Conservation (phyloP, 1,140 invertebrate species). For the Bombus consobrinus region DNA sequence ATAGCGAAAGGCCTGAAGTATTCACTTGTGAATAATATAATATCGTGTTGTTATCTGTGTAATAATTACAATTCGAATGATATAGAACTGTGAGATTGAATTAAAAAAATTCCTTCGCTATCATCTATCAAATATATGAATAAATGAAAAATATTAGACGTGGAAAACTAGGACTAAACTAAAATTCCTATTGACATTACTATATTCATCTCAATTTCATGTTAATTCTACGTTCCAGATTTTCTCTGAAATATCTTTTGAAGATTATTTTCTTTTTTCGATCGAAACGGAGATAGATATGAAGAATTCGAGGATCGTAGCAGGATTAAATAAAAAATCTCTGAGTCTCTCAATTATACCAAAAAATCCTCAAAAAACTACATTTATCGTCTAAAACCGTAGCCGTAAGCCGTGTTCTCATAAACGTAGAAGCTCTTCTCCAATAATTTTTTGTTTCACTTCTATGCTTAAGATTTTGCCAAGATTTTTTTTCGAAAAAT, state of each 20-base stretch:
- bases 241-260: background rate
- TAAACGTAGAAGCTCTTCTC: too few relatives aligned
- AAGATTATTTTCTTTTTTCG: background rate
- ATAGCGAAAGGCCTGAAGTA: background rate
- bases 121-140: background rate
- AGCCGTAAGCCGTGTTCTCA: background rate
- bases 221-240: background rate
- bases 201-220: too few relatives aligned
- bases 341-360: too few relatives aligned
- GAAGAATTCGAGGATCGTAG: too few relatives aligned
- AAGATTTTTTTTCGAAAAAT: too few relatives aligned
- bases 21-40: slow-evolving; percentile 17
- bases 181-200: background rate
- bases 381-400: background rate
- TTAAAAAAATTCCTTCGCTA: background rate
- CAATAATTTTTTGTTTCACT: too few relatives aligned
- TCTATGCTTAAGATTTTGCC: too few relatives aligned
- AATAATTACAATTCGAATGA: background rate
- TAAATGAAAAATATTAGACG: background rate
- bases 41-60: background rate
- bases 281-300: background rate
- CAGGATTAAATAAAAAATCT: too few relatives aligned
- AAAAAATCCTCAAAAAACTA: too few relatives aligned
- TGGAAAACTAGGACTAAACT: too few relatives aligned
- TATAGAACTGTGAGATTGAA: background rate